Conservation (phyloP, 2,888 invertebrate species). For the Agrotis segetum region DNA sequence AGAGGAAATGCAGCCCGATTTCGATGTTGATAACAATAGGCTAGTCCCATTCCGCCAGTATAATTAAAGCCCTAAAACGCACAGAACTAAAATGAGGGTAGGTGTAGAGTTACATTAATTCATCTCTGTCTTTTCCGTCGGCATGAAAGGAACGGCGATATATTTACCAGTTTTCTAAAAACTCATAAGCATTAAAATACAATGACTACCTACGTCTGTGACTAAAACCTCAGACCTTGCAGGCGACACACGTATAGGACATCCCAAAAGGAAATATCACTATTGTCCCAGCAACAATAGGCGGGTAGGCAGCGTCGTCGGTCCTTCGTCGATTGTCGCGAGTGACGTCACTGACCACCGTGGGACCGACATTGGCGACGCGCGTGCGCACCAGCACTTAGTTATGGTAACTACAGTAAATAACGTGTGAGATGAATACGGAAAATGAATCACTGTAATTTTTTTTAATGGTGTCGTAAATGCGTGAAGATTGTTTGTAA, state of each 20-base stretch:
- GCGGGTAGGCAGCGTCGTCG: slow-evolving; percentile 59
- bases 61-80: too few relatives aligned
- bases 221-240: slow-evolving; percentile 70
- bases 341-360: slow-evolving; percentile 79
- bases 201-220: slow-evolving; percentile 39
- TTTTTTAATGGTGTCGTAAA: slow-evolving; percentile 33
- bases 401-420: slow-evolving; percentile 58
- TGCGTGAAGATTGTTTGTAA: slow-evolving; percentile 11
- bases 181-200: slow-evolving; percentile 44
- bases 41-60: too few relatives aligned
- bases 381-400: slow-evolving; percentile 55
- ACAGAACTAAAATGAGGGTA: too few relatives aligned
- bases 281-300: slow-evolving; percentile 76
- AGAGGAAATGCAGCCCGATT: too few relatives aligned
- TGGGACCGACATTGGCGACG: slow-evolving; percentile 85
- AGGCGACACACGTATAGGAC: slow-evolving; percentile 63
- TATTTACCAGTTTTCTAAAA: slow-evolving; percentile 1
- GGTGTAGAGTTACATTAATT: too few relatives aligned
- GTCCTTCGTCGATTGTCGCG: slow-evolving; percentile 73
- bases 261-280: slow-evolving; percentile 75
- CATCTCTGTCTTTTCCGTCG: too few relatives aligned
- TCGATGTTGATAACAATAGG: too few relatives aligned
- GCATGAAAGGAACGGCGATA: too few relatives aligned
- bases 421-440: slow-evolving; percentile 54
- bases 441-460: slow-evolving; percentile 43